Evolutionary conservation across 2,888 invertebrate genomes (phyloP), one percentile per base, ranked within the genome.

Genomic region (Phytoseiulus persimilis): DNA sequence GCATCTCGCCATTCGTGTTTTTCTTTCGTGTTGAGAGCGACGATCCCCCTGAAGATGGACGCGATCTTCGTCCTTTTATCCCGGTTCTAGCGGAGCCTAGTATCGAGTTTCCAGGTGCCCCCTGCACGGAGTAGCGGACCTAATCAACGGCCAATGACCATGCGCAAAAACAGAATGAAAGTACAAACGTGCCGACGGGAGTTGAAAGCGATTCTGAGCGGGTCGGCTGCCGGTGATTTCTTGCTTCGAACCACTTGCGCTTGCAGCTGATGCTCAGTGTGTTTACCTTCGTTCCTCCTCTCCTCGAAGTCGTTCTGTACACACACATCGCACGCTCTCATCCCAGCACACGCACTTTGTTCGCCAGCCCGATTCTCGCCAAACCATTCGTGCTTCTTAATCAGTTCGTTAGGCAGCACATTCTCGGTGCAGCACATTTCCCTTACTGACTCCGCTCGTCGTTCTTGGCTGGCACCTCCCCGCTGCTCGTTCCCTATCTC

Each of bases 351-450:
- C 65, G 65, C 65, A 65, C 65, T 65, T 65, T 65, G 65, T 65
- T 65, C 65, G 11, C 65, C 18, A 28, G 14, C 65, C 65, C 65
- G 65, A 65, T 14, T 65, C 65, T 28, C 65, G 18, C 65, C 65
- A 65, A 65, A 65, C 65, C 65, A 65, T 65, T 65, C 65, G 65
- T 65, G 65, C 65, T 65, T 65, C 32, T 87, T 87, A 87, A 87
- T 87, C 87, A 87, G 87, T 87, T 87, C 87, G 87, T 87, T 87
- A 87, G 87, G 39, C 87, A 87, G 65, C 65, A 65, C 65, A 65
- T 65, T 65, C 65, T 28, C 65, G 65, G 65, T 65, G 65, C 65
- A n/a, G n/a, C n/a, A n/a, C n/a, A n/a, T 65, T 65, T 65, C 65
- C 65, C 28, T 65, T 28, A 65, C 65, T 65, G 1, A 2, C 65